These are phyloP conservation scores for Tetraneura akinire DNA, from an alignment of 1,140 invertebrate species.

Conservation along the genomic window DNA sequence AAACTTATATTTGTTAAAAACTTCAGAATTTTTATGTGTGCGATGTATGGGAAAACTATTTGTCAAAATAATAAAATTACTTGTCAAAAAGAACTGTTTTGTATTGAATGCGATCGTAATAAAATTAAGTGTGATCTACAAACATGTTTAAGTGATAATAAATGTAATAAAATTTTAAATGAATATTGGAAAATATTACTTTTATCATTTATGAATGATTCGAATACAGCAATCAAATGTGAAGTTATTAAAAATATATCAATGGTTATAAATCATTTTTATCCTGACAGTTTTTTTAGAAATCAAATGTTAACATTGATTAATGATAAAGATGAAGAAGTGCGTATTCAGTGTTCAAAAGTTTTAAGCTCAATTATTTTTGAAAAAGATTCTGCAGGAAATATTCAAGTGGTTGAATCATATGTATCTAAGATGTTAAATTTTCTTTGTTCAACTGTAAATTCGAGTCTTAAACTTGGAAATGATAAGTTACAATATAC, in stretches of 20 bases:
- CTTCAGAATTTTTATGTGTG: slow-evolving; percentile 17
- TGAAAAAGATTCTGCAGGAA: slow-evolving; percentile 20
- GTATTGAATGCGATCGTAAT: slow-evolving; percentile 26
- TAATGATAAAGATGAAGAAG: slow-evolving; percentile 36
- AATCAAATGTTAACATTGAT: slow-evolving; percentile 32
- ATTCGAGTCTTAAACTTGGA: slow-evolving; percentile 29
- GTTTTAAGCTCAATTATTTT: slow-evolving; percentile 37
- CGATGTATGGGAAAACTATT: slow-evolving; percentile 43
- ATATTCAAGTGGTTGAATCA: slow-evolving; percentile 33
- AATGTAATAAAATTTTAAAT: slow-evolving; percentile 5
- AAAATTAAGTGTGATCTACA: neutral
- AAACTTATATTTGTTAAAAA: slow-evolving; percentile 31
- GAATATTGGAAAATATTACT: slow-evolving; percentile 37
- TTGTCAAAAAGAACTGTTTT: slow-evolving; percentile 32
- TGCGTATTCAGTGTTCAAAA: slow-evolving; percentile 39
- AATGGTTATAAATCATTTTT: slow-evolving; percentile 38
- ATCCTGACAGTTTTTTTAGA: slow-evolving; percentile 36
- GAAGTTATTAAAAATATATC: slow-evolving; percentile 37
- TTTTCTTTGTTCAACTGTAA: slow-evolving; percentile 31
- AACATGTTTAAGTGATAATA: neutral
- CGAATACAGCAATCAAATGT: slow-evolving; percentile 31
- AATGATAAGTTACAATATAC: slow-evolving; percentile 36
- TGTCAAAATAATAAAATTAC: neutral
- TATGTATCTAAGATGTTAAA: slow-evolving; percentile 13
- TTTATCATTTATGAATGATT: slow-evolving; percentile 38